Conservation (phyloP, 2,113 vertebrate genomes). For the Syngnathus scovelli region DNA sequence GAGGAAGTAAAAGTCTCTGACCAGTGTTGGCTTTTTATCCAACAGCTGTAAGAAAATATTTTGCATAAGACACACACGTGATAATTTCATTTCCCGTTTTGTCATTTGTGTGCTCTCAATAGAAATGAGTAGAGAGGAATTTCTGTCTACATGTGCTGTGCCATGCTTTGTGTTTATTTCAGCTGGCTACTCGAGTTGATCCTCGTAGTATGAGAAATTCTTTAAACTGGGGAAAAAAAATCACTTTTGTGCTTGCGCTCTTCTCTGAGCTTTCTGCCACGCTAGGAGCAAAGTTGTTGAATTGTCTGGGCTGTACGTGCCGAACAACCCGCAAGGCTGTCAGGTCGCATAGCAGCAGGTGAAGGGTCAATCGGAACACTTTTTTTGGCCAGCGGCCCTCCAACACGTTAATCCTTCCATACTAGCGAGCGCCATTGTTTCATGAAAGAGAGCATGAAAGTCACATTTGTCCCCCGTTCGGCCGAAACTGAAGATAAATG, state of each 20-base stretch:
- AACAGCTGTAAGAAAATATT: neutral
- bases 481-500: slow-evolving; percentile 17
- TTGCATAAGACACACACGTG: neutral
- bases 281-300: neutral
- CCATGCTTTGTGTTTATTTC: too few relatives aligned
- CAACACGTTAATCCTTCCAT: slow-evolving; percentile 14
- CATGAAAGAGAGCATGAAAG: slow-evolving; percentile 4
- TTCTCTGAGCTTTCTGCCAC: neutral
- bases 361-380: slow-evolving; percentile 1
- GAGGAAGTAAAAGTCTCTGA: neutral
- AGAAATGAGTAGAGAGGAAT: too few relatives aligned
- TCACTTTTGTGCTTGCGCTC: neutral
- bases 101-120: too few relatives aligned
- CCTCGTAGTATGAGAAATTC: too few relatives aligned
- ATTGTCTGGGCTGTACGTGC: neutral
- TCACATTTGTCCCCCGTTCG: neutral
- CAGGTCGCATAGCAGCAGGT: neutral
- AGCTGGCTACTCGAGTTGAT: too few relatives aligned
- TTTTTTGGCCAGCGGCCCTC: slow-evolving; percentile 2
- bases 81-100: too few relatives aligned
- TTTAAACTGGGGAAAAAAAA: neutral
- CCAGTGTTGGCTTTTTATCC: neutral
- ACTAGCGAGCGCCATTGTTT: slow-evolving; percentile 12
- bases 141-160: too few relatives aligned
- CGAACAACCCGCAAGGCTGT: neutral